phyloP scores from a whole-genome alignment of 2,888 invertebrate species.

The Tenthredo mesomela region DNA sequence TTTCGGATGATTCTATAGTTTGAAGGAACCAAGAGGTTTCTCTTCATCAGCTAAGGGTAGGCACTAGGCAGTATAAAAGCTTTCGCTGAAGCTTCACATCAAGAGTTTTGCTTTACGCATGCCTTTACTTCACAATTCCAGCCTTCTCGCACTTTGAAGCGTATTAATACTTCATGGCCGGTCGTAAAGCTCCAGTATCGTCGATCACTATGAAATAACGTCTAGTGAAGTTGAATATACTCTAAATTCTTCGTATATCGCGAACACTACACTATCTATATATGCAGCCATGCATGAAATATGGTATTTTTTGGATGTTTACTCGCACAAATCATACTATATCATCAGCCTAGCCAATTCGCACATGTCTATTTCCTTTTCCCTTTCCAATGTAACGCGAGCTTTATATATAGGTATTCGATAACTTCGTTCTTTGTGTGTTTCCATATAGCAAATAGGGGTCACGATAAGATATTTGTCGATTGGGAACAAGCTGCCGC shows the following conservation, averaged over 20 bases:
- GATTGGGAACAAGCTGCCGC: background rate
- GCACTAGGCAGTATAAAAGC: slow-evolving; percentile 36
- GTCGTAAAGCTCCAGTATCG: slow-evolving; percentile 24
- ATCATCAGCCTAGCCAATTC: background rate
- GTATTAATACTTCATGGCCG: slow-evolving; percentile 40
- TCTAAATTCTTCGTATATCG: background rate
- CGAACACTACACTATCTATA: background rate
- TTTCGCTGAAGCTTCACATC: slow-evolving; percentile 28
- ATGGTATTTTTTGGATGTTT: background rate
- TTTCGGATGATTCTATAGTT: slow-evolving; percentile 28
- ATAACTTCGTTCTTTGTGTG: background rate
- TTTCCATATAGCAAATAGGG: background rate
- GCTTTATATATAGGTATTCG: background rate
- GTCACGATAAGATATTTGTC: background rate
- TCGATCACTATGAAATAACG: slow-evolving; percentile 38
- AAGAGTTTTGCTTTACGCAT: slow-evolving; percentile 38
- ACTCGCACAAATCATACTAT: background rate
- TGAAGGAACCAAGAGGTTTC: slow-evolving; percentile 13
- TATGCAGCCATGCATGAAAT: background rate
- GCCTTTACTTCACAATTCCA: slow-evolving; percentile 25
- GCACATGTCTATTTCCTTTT: background rate
- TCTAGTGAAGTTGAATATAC: background rate
- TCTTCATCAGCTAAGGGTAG: slow-evolving; percentile 33
- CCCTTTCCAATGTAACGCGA: background rate
- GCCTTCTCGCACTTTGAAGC: slow-evolving; percentile 23